Evolutionary conservation across 2,888 invertebrate genomes (phyloP), one percentile per base, ranked within the genome.

Genomic region (Hypomecis punctinalis): DNA sequence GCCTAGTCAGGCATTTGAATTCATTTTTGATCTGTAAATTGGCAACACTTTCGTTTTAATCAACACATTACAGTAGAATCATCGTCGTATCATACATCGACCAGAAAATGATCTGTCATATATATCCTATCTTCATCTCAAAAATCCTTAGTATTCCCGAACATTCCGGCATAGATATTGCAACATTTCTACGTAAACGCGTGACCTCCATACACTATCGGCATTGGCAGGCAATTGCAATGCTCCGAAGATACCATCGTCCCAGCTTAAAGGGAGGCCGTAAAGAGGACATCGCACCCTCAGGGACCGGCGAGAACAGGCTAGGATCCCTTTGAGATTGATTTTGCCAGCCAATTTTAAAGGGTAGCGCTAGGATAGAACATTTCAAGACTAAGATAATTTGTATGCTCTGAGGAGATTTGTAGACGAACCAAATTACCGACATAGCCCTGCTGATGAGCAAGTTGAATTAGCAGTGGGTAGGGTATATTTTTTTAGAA

Each of bases 181-280:
- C 8, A 40, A 35, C 43, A 40, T 54, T 35, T 36, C 5, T 35
- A 8, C 11, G 35, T 43, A 39, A 54, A 36, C 35, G 35, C 70
- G 71, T 64, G 63, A 69, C 73, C 69, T 66, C 67, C 58, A 69
- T 71, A 75, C 71, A 76, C 42, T 43, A 76, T 73, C 69, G 69
- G 67, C 66, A 64, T 69, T 62, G 65, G 60, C 62, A 68, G 68
- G 60, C 66, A 62, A 69, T 65, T 56, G 65, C 67, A 67, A 33
- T 45, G 61, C 70, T 64, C 66, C 72, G 70, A 72, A 74, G 71
- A 78, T 77, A 75, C 73, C 78, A 76, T 72, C 67, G 77, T 72
- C 74, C 73, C 72, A 74, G 78, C 80, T 81, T 80, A 79, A 79
- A 81, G 76, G 77, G 75, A 71, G 65, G 76, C 75, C 72, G 66